A percentile compares a stretch with the other conserved stretches of the same genome.
These are phyloP conservation scores for Brachyrhaphis roseni DNA, from an alignment of 2,797 vertebrate genomes.

Conservation along the genomic window DNA sequence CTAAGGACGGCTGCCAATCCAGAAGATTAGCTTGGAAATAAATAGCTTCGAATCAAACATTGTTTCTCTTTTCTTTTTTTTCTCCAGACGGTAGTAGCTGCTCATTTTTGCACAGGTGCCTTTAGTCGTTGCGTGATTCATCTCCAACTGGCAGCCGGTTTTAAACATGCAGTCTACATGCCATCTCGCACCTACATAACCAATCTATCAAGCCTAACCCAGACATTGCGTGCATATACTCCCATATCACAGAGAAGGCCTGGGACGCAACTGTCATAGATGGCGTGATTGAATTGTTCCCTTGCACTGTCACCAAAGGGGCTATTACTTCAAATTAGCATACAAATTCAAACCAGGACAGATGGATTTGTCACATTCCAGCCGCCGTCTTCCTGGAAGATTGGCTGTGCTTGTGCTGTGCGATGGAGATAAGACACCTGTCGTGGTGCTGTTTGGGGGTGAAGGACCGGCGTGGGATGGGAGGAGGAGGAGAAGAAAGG, in stretches of 20 bases:
- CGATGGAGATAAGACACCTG: slow-evolving; percentile 87
- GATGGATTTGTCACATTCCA: slow-evolving; percentile 89
- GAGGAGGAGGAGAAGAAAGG: slow-evolving; percentile 31
- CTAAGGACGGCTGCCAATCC: slow-evolving; percentile 41
- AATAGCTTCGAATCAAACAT: slow-evolving; percentile 69
- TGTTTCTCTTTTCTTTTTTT: slow-evolving; percentile 15
- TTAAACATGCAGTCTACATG: slow-evolving; percentile 76
- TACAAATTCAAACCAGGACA: slow-evolving; percentile 89
- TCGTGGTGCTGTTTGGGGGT: slow-evolving; percentile 65
- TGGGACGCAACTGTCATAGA: slow-evolving; percentile 81
- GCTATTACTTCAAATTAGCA: slow-evolving; percentile 90
- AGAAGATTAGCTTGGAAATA: slow-evolving; percentile 35
- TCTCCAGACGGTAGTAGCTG: slow-evolving; percentile 41
- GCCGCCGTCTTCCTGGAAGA: slow-evolving; percentile 83
- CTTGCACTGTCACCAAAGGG: slow-evolving; percentile 85
- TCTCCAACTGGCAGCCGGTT: slow-evolving; percentile 73
- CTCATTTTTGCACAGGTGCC: slow-evolving; percentile 64
- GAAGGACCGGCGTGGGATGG: background rate
- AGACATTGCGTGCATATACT: slow-evolving; percentile 68
- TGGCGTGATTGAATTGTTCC: slow-evolving; percentile 87
- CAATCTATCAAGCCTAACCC: slow-evolving; percentile 81
- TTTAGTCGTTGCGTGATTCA: slow-evolving; percentile 62
- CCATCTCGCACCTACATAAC: slow-evolving; percentile 70
- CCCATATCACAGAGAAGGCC: slow-evolving; percentile 75
- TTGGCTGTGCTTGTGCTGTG: slow-evolving; percentile 81